Base-by-base conservation (phyloP, 2,888 invertebrate genomes). In the Drosophila pseudotakahashii region DNA sequence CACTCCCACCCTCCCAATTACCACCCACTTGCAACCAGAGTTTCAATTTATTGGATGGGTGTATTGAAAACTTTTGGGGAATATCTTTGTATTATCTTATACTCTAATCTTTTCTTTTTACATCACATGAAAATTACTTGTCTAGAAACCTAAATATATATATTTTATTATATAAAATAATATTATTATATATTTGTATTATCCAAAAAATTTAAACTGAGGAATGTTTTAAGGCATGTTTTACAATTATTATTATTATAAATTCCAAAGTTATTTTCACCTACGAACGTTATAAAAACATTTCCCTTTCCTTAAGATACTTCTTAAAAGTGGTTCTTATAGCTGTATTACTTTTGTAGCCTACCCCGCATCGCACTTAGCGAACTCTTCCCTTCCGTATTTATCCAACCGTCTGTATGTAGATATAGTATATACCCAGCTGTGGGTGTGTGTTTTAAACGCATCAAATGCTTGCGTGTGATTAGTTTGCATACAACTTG, bases 401-500 rank as follows among this genome's bases (percentile, higher is more conserved):
- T 26, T 45, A 39, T 34, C 16, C 47, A 34, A n/a, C 45, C 45
- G 32, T 63, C 52, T 47, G 39, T 52, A 47, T 53, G 41, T 53
- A 41, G 36, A 48, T 47, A 16, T 19, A 32, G 14, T 47, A 37
- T 51, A 50, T 51, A 50, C 34, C 48, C 50, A 3, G 23, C 13
- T 37, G 44, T 61, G 55, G 64, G 58, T 76, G 72, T 78, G 82
- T 82, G 86, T 73, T 79, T 81, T 81, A 81, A 81, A 81, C 85
- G 81, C 86, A 82, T 83, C 83, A 86, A 82, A 81, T 82, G 83
- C 82, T 82, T 85, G 81, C 86, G 81, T 82, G 86, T 86, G 82
- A 82, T 82, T 86, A 82, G 86, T 86, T 82, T 86, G 83, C 86
- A 81, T 81, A 81, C 82, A 79, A 82, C 75, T 85, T 81, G 85